Percentiles rank a stretch among this genome's conserved stretches.
These are phyloP conservation scores for Parelbella ahira DNA, from an alignment of 2,888 invertebrate genomes.

Conservation along the genomic window DNA sequence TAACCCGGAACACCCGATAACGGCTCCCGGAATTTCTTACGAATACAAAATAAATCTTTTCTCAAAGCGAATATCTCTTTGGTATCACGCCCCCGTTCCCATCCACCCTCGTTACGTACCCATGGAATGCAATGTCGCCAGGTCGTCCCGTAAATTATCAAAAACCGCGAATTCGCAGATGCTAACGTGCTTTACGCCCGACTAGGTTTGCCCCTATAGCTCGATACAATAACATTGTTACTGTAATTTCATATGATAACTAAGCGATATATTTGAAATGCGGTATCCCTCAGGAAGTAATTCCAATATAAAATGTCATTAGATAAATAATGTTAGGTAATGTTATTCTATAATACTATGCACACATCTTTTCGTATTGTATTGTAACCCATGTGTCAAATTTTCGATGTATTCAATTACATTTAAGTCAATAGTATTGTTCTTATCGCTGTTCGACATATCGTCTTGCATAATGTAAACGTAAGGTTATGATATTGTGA, in stretches of 20 bases:
- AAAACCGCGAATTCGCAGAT: conserved; percentile 67
- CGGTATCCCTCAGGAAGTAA: conserved; percentile 78
- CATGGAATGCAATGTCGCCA: conserved; percentile 77
- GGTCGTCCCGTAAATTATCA: conserved; percentile 22
- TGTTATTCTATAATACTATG: conserved; percentile 42
- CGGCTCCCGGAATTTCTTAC: conserved; percentile 69
- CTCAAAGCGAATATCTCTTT: conserved; percentile 69
- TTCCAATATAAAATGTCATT: conserved; percentile 57
- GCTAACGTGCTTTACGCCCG: conserved; percentile 62
- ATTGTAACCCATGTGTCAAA: conserved; percentile 74
- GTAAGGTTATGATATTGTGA: conserved; percentile 77
- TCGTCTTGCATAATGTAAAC: conserved; percentile 65
- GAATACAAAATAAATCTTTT: conserved; percentile 73
- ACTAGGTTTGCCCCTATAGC: conserved; percentile 79
- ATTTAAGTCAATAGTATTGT: conserved; percentile 69
- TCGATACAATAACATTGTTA: conserved; percentile 55
- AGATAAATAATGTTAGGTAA: conserved; percentile 55
- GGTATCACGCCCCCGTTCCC: conserved; percentile 60
- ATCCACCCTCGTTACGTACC: conserved; percentile 49
- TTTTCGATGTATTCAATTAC: conserved; percentile 61
- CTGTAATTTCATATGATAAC: conserved; percentile 45
- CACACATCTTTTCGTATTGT: conserved; percentile 58
- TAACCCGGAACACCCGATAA: conserved; percentile 63
- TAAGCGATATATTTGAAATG: conserved; percentile 42
- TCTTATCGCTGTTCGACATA: conserved; percentile 78